Percentiles rank a stretch among this genome's conserved stretches.
phyloP scores from a whole-genome alignment of 2,797 vertebrate species.

The Ceryle rudis region DNA sequence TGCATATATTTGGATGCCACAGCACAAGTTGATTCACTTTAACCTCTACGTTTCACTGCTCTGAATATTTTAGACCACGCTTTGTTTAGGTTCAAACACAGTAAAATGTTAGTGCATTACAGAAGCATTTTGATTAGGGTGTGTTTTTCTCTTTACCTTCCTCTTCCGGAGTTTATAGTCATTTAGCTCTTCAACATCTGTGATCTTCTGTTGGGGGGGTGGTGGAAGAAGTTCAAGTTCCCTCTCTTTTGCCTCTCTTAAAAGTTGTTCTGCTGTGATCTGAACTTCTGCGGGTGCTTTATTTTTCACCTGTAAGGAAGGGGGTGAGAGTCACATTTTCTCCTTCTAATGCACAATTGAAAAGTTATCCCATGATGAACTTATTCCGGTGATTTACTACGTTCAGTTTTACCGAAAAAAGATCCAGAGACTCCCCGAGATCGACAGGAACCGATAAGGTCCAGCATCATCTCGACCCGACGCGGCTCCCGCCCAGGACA shows the following conservation, averaged over 20 bases:
- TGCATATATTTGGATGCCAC: not conserved
- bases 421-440: rapidly evolving
- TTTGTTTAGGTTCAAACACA: not conserved
- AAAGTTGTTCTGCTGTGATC: conserved; percentile 96
- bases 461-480: not conserved
- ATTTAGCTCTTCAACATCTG: conserved; percentile 95
- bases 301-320: conserved; percentile 89
- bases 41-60: not conserved
- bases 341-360: rapidly evolving
- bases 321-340: rapidly evolving
- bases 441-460: not conserved
- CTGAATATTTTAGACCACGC: not conserved
- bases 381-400: rapidly evolving
- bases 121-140: rapidly evolving
- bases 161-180: conserved; percentile 97
- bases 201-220: conserved; percentile 98
- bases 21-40: not conserved
- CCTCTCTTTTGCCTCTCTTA: conserved; percentile 95
- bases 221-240: conserved; percentile 96
- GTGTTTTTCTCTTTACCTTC: conserved; percentile 80
- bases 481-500: not conserved
- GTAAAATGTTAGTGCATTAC: rapidly evolving
- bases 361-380: rapidly evolving
- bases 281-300: conserved; percentile 97
- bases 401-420: rapidly evolving